These are phyloP conservation scores for Alloplasta piceator DNA, from an alignment of 2,888 invertebrate species.

Conservation along the genomic window DNA sequence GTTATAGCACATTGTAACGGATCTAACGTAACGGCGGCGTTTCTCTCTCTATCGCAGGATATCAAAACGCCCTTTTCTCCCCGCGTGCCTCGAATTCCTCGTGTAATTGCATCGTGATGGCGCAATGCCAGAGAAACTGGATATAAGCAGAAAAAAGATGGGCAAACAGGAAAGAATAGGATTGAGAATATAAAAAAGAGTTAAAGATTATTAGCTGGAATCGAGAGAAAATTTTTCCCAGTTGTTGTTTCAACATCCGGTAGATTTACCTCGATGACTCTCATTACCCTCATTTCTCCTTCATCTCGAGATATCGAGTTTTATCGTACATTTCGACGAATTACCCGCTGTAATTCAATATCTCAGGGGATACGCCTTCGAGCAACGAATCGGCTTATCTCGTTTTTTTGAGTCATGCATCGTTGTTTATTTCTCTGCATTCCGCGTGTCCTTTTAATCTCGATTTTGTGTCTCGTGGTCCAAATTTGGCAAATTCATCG, in stretches of 20 bases:
- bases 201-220: constrained; percentile 17
- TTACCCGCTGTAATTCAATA: too few species aligned
- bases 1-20: constrained; percentile 42
- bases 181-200: constrained; percentile 16
- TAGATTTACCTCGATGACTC: too few species aligned
- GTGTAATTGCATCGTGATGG: constrained; percentile 80
- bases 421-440: too few species aligned
- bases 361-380: too few species aligned
- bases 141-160: constrained; percentile 20
- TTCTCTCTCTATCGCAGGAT: constrained; percentile 68
- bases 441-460: not conserved
- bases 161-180: constrained; percentile 29
- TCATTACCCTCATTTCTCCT: too few species aligned
- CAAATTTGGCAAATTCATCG: constrained; percentile 59
- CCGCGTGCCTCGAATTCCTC: constrained; percentile 80
- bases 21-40: constrained; percentile 59
- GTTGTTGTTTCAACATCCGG: too few species aligned
- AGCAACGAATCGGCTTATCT: too few species aligned
- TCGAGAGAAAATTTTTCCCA: too few species aligned
- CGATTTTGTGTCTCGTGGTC: constrained; percentile 31
- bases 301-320: too few species aligned
- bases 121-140: constrained; percentile 70
- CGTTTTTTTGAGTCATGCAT: too few species aligned
- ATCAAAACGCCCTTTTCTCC: constrained; percentile 72
- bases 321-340: too few species aligned